A percentile compares a stretch with the other conserved stretches of the same genome.
phyloP scores from a whole-genome alignment of 2,113 vertebrate genomes.

The Nycticebus coucang region DNA sequence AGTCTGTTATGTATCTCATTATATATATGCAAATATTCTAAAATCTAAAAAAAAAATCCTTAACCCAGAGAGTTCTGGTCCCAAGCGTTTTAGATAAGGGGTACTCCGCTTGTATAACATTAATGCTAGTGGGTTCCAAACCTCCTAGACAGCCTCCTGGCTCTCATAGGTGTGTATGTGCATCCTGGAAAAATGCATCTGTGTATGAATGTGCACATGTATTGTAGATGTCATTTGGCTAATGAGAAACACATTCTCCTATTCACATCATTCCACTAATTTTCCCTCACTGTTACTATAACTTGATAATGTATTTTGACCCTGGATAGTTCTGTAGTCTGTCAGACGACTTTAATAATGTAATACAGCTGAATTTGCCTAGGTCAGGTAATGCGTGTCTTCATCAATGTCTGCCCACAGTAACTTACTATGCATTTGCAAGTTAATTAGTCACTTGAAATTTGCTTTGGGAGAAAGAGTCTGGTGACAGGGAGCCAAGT shows the following conservation, averaged over 20 bases:
- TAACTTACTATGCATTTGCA: background rate
- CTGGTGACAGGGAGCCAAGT: background rate
- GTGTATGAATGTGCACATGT: background rate
- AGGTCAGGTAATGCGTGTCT: background rate
- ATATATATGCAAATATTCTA: background rate
- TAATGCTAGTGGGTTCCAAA: background rate
- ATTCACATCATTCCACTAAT: background rate
- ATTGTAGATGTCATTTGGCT: background rate
- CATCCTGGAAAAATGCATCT: background rate
- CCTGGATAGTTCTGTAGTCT: background rate
- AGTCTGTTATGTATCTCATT: background rate
- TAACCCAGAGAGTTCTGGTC: background rate
- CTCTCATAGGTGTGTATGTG: background rate
- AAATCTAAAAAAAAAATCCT: background rate
- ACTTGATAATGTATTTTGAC: background rate
- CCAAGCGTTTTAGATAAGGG: background rate
- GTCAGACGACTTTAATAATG: background rate
- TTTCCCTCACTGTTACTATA: background rate
- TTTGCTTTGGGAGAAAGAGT: background rate
- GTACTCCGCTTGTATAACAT: too few relatives aligned
- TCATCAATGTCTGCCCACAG: background rate
- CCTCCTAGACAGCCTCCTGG: background rate
- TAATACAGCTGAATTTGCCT: slow-evolving; percentile 1
- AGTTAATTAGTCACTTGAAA: background rate
- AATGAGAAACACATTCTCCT: background rate